A percentile compares a stretch with the other conserved stretches of the same genome.
phyloP scores from a whole-genome alignment of 2,797 vertebrate genomes.

The Ceyx erithaca region DNA sequence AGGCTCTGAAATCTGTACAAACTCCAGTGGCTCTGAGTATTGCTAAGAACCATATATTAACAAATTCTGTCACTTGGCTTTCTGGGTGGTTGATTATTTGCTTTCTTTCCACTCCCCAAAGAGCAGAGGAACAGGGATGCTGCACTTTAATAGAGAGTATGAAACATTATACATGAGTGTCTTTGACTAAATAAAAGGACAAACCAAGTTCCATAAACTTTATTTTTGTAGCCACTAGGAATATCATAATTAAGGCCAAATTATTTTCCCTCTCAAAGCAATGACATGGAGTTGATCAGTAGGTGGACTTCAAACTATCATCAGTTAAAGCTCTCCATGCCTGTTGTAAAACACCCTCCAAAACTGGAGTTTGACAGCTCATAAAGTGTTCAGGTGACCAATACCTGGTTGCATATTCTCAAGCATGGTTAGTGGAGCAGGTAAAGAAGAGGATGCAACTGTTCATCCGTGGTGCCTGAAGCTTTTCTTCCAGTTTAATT shows the following conservation, averaged over 20 bases:
- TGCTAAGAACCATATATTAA: not conserved
- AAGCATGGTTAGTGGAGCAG: not conserved
- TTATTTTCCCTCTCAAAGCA: not conserved
- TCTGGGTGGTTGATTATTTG: not conserved
- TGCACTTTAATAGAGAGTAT: not conserved
- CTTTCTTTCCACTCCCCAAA: not conserved
- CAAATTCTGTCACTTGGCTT: not conserved
- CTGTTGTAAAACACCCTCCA: not conserved
- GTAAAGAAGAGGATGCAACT: not conserved
- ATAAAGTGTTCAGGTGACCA: not conserved
- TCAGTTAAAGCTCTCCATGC: not conserved
- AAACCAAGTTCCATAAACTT: not conserved
- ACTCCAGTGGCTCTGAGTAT: not conserved
- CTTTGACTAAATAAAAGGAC: not conserved
- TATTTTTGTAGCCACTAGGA: not conserved
- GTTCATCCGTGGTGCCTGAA: not conserved
- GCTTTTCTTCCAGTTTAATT: not conserved
- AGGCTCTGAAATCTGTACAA: not conserved
- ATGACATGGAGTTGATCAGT: not conserved
- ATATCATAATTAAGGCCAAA: fast-evolving
- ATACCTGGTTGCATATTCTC: not conserved
- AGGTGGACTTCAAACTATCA: not conserved
- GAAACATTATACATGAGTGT: not conserved
- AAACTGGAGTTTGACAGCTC: not conserved
- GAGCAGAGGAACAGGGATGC: not conserved